Base-by-base conservation (phyloP, 2,888 invertebrate genomes). In the Ecdyonurus torrentis region DNA sequence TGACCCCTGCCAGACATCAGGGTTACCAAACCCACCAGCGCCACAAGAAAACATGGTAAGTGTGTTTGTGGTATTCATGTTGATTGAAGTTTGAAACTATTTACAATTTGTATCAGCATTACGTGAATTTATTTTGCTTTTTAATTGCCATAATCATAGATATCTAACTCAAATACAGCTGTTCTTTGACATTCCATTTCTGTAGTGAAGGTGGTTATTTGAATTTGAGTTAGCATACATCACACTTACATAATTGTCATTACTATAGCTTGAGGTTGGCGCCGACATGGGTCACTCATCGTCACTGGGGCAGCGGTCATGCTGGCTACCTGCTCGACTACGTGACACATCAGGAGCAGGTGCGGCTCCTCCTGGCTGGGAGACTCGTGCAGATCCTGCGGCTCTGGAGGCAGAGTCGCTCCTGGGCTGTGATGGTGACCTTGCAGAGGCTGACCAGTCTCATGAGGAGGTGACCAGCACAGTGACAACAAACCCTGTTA, bases 391-490 rank as follows among this genome's bases (percentile, higher is more conserved):
- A 25, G 60, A 53, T 7, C 59, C 59, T 15, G 62, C 55, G n/a
- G 10, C 50, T 58, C 58, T 59, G 1, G 63, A 63, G 15, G 22
- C 23, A 20, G 5, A 37, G 2, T 2, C 18, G 15, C 23, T 22
- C 18, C 24, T 20, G 19, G 61, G 61, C 58, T 64, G 53, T 58
- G 61, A 89, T 71, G 87, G 84, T 24, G 89, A 89, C 70, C 75
- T 89, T 67, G 88, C 89, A 0, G 89, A 89, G 74, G 89, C 89
- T 10, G 89, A 89, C 76, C 89, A 89, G 73, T 85, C 85, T 10
- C 59, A 61, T 25, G 61, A 55, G 19, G 55, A n/a, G 5, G 55
- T 5, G 7, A 10, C 37, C 37, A 37, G 15, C 37, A 37, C 15
- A 15, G 37, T 37, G 15, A 15, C 15, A 15, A 15, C 7, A 10